phyloP scores from a whole-genome alignment of 2,888 invertebrate genomes.

The Agrilus cyanescens region DNA sequence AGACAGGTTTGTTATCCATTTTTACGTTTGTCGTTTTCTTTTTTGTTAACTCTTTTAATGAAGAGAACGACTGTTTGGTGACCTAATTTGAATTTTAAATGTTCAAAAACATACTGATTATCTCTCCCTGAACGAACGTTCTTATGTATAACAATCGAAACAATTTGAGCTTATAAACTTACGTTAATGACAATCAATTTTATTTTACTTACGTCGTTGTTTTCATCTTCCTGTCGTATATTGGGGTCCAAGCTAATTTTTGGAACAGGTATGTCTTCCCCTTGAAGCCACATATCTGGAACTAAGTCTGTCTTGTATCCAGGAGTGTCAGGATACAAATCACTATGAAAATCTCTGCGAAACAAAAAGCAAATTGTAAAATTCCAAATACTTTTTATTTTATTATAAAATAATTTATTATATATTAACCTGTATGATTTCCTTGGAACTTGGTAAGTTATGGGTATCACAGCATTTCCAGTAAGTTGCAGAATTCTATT shows the following conservation, averaged over 20 bases:
- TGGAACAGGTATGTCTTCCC: constrained; percentile 60
- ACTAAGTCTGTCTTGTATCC: constrained; percentile 69
- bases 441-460: constrained; percentile 68
- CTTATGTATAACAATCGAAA: neutral
- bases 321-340: constrained; percentile 84
- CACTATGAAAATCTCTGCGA: constrained; percentile 77
- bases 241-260: constrained; percentile 77
- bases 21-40: no score
- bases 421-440: constrained; percentile 32
- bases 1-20: no score
- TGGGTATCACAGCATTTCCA: constrained; percentile 76
- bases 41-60: no score
- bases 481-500: constrained; percentile 81
- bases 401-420: constrained; percentile 4
- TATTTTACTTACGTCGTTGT: constrained; percentile 43
- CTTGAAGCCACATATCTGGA: constrained; percentile 72
- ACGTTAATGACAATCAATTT: neutral
- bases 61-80: no score
- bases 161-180: neutral
- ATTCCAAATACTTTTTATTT: constrained; percentile 8
- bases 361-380: constrained; percentile 56
- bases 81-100: no score
- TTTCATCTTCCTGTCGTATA: constrained; percentile 52
- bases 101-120: no score
- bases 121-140: no score